Evolutionary conservation across 2,888 invertebrate genomes (phyloP).

Genomic region (Drosophila gaucha): DNA sequence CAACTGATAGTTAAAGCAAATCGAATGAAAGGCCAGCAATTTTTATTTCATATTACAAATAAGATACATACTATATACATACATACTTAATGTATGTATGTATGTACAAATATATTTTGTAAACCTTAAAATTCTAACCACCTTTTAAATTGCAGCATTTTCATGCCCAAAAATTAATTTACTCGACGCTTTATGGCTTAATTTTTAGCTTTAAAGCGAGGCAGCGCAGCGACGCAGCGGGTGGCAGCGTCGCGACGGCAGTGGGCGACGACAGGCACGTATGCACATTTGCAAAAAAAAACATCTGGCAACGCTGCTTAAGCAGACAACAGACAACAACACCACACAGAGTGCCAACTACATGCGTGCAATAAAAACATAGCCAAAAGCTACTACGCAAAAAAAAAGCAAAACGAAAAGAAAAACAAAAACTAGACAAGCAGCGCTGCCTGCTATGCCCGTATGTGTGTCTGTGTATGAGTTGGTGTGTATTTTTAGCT

Average conservation of each 20-base stretch:
- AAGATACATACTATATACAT: background rate
- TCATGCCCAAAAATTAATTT: background rate
- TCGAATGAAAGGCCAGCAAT: too few species aligned
- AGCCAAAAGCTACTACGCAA: constrained; percentile 14
- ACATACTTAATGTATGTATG: background rate
- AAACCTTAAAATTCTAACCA: background rate
- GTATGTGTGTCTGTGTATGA: constrained; percentile 12
- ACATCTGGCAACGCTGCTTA: constrained; percentile 58
- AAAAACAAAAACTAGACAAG: constrained; percentile 24
- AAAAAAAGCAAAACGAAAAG: constrained; percentile 2
- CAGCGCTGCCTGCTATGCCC: constrained; percentile 11
- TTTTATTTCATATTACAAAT: background rate
- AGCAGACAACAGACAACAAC: constrained; percentile 46
- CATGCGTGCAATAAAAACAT: constrained; percentile 54
- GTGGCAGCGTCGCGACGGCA: too few species aligned
- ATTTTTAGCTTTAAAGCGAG: constrained; percentile 6
- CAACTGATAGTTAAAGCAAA: constrained; percentile 13
- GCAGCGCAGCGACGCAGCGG: background rate
- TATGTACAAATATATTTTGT: background rate
- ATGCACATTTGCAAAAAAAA: constrained; percentile 27
- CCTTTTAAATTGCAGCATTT: background rate
- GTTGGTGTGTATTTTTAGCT: constrained; percentile 40
- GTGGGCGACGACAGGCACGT: background rate
- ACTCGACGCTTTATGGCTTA: background rate
- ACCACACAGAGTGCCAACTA: constrained; percentile 43